Percentiles rank a stretch among this genome's conserved stretches.
These are phyloP conservation scores for Coracopsis vasa DNA, from an alignment of 2,113 vertebrate species.

Conservation along the genomic window DNA sequence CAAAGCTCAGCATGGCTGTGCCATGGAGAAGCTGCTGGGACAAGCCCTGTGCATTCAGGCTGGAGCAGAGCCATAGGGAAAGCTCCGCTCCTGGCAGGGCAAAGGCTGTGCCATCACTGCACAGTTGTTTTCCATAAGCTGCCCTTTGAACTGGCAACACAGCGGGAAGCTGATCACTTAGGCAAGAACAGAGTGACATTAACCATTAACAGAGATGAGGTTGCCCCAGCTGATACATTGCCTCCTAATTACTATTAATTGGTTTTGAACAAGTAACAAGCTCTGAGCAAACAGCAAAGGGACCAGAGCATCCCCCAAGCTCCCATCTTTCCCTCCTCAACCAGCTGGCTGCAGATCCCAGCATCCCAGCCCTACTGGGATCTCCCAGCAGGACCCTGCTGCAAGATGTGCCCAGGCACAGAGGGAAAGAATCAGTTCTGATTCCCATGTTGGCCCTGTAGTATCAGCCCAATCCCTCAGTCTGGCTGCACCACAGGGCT, in stretches of 20 bases:
- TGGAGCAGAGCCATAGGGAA: rapidly evolving
- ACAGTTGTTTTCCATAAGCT: not conserved
- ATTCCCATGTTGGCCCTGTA: not conserved
- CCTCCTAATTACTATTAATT: not conserved
- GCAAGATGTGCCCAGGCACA: not conserved
- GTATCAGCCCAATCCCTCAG: not conserved
- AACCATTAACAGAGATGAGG: not conserved
- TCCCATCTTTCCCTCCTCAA: not conserved
- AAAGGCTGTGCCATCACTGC: not conserved
- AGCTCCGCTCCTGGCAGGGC: not conserved
- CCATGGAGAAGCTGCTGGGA: not conserved
- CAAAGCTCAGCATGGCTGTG: not conserved
- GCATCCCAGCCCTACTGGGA: not conserved
- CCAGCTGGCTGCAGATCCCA: rapidly evolving
- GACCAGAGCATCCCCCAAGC: not conserved
- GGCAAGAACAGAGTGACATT: not conserved
- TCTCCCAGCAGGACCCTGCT: not conserved
- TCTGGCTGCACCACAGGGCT: not conserved
- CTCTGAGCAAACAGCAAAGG: not conserved
- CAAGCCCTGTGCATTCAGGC: rapidly evolving
- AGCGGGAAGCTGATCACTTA: not conserved
- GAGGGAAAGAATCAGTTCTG: not conserved
- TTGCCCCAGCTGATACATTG: not conserved
- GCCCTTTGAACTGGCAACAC: not conserved
- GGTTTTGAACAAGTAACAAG: not conserved